A percentile compares a stretch with the other conserved stretches of the same genome.
Evolutionary conservation across 23 tunicate species (phyloP).

Genomic region (Ascidia mentula): DNA sequence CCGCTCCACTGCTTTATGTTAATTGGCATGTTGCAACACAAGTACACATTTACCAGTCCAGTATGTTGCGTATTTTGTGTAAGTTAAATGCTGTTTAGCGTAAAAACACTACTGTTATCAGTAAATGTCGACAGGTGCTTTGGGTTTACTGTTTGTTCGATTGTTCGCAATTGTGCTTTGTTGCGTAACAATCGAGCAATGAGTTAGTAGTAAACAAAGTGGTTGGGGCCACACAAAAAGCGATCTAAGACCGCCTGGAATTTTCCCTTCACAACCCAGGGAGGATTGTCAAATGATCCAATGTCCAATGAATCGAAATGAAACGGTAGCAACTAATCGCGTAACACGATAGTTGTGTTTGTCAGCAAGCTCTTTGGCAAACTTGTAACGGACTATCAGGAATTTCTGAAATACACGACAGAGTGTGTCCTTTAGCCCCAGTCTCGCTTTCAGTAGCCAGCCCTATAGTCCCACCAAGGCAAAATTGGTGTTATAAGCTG

Average conservation of each 20-base stretch:
- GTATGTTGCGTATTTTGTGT: no score
- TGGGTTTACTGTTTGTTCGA: no score
- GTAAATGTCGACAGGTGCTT: no score
- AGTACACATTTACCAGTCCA: no score
- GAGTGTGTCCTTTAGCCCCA: no score
- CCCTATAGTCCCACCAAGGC: no score
- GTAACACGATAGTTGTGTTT: background rate
- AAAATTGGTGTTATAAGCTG: no score
- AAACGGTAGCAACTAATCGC: background rate
- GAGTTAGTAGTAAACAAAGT: background rate
- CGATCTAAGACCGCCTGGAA: background rate
- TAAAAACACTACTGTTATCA: no score
- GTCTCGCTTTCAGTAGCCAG: no score
- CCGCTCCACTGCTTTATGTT: no score
- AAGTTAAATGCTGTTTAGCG: no score
- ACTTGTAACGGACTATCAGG: constrained; percentile 1
- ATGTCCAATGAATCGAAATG: background rate
- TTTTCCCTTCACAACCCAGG: background rate
- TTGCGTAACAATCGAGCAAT: background rate
- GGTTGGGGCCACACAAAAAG: background rate
- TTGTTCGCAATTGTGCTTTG: background rate
- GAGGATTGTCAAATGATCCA: background rate
- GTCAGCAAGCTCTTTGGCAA: background rate
- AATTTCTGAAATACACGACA: background rate
- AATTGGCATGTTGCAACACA: no score